Conservation (phyloP, 2,888 invertebrate species). For the Cosmia pyralina region DNA sequence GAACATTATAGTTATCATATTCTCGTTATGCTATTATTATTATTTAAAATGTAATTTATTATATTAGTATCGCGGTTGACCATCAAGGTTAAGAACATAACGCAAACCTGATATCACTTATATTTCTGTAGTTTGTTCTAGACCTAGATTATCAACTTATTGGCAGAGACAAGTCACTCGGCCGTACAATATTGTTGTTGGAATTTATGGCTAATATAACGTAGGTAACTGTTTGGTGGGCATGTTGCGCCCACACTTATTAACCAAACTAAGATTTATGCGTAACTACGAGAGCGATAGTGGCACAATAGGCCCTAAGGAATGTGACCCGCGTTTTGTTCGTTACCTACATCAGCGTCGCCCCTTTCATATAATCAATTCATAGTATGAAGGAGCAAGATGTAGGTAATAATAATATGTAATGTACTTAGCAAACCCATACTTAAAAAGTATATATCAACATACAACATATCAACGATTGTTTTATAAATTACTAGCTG, state of each 20-base stretch:
- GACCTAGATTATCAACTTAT: conserved; percentile 44
- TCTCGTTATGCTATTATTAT: conserved; percentile 12
- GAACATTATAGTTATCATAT: not conserved
- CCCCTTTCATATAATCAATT: conserved; percentile 64
- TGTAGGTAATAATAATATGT: conserved; percentile 16
- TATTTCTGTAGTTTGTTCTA: conserved; percentile 35
- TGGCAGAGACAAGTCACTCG: conserved; percentile 35
- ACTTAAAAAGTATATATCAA: not conserved
- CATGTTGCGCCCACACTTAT: conserved; percentile 87
- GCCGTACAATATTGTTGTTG: conserved; percentile 57
- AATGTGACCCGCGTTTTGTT: conserved; percentile 84
- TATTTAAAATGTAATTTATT: conserved; percentile 16
- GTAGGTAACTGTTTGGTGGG: conserved; percentile 79
- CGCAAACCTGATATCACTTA: conserved; percentile 48
- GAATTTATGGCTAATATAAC: conserved; percentile 77
- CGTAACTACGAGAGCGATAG: conserved; percentile 81
- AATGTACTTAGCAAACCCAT: not conserved
- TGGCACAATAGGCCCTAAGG: conserved; percentile 85
- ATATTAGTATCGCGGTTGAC: conserved; percentile 6
- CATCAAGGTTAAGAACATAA: conserved; percentile 53
- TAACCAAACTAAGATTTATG: conserved; percentile 88
- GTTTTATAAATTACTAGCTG: too few relatives aligned
- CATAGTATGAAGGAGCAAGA: conserved; percentile 36
- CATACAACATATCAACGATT: too few relatives aligned
- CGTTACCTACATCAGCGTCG: conserved; percentile 64